Conservation (phyloP, 37 sponge, comb jelly and placozoan genomes). For the Aplysina aerophoba region DNA sequence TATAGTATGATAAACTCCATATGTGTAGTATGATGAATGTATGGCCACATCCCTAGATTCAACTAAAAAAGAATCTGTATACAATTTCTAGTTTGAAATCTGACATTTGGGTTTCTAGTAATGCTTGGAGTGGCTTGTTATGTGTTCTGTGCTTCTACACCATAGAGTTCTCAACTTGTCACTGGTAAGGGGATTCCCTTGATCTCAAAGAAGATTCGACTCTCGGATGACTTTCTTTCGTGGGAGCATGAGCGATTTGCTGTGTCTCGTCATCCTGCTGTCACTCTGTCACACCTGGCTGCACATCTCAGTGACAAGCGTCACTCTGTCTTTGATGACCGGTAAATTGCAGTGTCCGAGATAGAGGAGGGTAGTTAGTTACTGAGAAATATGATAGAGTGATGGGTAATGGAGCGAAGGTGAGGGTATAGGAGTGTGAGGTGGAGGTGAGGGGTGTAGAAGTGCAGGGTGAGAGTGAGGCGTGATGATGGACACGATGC, state of each 20-base stretch:
- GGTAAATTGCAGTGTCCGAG: constrained; percentile 36
- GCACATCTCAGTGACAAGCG: constrained; percentile 44
- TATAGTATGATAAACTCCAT: no score
- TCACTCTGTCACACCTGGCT: constrained; percentile 71
- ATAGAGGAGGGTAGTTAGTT: not conserved
- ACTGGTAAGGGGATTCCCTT: not conserved
- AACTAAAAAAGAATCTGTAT: no score
- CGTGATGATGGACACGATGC: not conserved
- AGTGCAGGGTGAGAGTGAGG: no score
- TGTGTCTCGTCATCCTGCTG: constrained; percentile 81
- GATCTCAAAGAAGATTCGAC: constrained; percentile 83
- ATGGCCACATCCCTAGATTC: no score
- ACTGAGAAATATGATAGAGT: not conserved
- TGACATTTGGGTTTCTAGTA: no score
- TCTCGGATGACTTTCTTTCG: constrained; percentile 81
- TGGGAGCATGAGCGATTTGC: constrained; percentile 98
- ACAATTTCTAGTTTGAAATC: no score
- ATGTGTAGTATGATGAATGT: no score
- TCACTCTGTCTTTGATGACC: constrained; percentile 73
- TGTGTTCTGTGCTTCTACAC: no score
- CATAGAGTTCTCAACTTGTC: constrained; percentile 13
- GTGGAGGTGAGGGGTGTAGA: not conserved
- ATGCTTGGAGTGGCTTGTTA: no score
- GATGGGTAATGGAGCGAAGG: not conserved
- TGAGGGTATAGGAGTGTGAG: not conserved